These are phyloP conservation scores for Stenoptilia bipunctidactyla DNA, from an alignment of 2,888 invertebrate genomes.

Conservation along the genomic window DNA sequence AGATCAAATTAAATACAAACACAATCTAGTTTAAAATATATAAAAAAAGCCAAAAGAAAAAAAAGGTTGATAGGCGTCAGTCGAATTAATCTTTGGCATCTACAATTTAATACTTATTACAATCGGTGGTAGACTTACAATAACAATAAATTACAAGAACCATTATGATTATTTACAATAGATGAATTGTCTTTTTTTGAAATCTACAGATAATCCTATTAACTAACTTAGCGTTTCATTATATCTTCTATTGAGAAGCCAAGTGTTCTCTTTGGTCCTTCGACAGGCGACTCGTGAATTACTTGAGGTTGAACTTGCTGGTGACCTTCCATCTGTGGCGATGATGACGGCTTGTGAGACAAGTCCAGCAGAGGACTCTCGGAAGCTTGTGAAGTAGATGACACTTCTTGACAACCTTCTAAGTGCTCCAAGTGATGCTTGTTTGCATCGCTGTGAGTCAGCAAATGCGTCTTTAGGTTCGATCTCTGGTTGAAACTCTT, in stretches of 20 bases:
- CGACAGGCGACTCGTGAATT: constrained; percentile 44
- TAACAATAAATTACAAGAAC: constrained; percentile 20
- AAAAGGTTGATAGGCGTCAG: not conserved
- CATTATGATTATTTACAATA: constrained; percentile 6
- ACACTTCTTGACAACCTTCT: constrained; percentile 64
- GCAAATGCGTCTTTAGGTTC: constrained; percentile 90
- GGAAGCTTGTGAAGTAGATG: constrained; percentile 57
- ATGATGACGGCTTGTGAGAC: constrained; percentile 62
- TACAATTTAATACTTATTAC: not conserved
- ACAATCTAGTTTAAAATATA: not conserved
- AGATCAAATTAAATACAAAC: constrained; percentile 7
- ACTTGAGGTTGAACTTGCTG: constrained; percentile 26
- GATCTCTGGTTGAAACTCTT: constrained; percentile 93
- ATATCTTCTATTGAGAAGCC: constrained; percentile 92
- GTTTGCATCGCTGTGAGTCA: constrained; percentile 84
- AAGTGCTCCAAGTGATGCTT: constrained; percentile 61
- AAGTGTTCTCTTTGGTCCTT: constrained; percentile 58
- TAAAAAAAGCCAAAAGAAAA: not conserved
- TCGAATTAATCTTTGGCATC: constrained; percentile 6
- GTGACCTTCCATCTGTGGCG: constrained; percentile 30
- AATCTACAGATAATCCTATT: constrained; percentile 14
- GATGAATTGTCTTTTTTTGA: constrained; percentile 7
- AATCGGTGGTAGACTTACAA: constrained; percentile 5
- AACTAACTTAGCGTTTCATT: constrained; percentile 79
- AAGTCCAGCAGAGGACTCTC: constrained; percentile 68